Conservation (phyloP, 2,113 vertebrate genomes). For the Tonatia bakeri region DNA sequence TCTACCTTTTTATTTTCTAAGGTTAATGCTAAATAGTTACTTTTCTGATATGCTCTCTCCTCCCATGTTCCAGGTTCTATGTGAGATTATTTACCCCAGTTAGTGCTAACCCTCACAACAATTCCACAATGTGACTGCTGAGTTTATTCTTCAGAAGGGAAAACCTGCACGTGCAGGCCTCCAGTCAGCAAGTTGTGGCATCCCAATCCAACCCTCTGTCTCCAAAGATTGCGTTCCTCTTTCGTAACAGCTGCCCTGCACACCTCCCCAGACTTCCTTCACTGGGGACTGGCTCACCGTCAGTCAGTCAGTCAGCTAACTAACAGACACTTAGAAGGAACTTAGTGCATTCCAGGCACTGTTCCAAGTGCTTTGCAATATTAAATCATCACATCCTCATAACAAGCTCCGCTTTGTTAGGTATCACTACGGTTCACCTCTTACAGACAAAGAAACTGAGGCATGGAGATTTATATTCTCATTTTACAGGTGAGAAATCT, state of each 20-base stretch:
- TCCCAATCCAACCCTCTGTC: not conserved
- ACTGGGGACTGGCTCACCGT: not conserved
- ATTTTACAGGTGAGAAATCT: not conserved
- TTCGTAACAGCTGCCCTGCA: not conserved
- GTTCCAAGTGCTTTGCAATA: not conserved
- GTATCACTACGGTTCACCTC: not conserved
- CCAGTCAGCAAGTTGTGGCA: not conserved
- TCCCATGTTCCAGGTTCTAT: not conserved
- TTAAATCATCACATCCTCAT: not conserved
- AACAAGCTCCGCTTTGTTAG: not conserved
- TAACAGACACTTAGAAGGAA: not conserved
- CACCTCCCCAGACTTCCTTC: not conserved
- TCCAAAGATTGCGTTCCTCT: not conserved
- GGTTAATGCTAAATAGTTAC: not conserved
- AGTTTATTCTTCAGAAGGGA: not conserved
- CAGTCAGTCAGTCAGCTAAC: not conserved
- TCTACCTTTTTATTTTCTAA: not conserved
- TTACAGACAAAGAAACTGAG: not conserved
- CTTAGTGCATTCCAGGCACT: not conserved
- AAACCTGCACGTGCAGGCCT: not conserved
- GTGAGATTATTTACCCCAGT: not conserved
- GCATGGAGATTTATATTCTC: not conserved
- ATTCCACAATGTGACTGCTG: not conserved
- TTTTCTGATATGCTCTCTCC: not conserved
- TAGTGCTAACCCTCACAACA: not conserved